Percentiles rank a stretch among this genome's conserved stretches.
Evolutionary conservation across 2,113 vertebrate species (phyloP).

Genomic region (Parotia lawesii): DNA sequence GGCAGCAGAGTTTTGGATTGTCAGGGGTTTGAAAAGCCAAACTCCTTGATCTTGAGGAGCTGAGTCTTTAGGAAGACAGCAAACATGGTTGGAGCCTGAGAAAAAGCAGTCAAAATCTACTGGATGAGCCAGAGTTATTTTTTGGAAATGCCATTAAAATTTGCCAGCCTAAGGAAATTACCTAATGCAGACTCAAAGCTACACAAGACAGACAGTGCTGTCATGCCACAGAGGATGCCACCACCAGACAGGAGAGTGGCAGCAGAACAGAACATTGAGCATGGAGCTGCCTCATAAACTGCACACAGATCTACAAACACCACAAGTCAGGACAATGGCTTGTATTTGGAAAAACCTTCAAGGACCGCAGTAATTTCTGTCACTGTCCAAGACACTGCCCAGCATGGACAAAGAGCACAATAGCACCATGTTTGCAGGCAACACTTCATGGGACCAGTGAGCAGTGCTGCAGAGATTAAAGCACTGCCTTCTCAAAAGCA

Average conservation of each 20-base stretch:
- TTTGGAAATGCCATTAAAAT: not conserved
- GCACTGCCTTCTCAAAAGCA: not conserved
- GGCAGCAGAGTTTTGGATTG: not conserved
- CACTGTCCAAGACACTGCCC: not conserved
- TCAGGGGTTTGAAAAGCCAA: not conserved
- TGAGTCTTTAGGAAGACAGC: not conserved
- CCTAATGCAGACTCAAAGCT: not conserved
- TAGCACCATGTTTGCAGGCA: not conserved
- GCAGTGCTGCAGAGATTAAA: not conserved
- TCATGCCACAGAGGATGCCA: not conserved
- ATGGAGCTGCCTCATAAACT: not conserved
- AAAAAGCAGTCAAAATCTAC: not conserved
- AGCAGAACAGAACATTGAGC: not conserved
- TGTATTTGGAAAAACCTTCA: not conserved
- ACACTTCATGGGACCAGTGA: not conserved
- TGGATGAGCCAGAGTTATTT: not conserved
- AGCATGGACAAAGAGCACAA: not conserved
- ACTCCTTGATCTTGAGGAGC: not conserved
- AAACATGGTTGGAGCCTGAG: not conserved
- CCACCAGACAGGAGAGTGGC: not conserved
- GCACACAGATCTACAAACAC: not conserved
- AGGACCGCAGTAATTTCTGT: not conserved
- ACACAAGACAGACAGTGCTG: not conserved
- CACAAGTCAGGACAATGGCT: not conserved
- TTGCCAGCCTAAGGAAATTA: not conserved